Base-by-base conservation (phyloP, 2,797 vertebrate genomes). In the Parotocinclus haroldoi region DNA sequence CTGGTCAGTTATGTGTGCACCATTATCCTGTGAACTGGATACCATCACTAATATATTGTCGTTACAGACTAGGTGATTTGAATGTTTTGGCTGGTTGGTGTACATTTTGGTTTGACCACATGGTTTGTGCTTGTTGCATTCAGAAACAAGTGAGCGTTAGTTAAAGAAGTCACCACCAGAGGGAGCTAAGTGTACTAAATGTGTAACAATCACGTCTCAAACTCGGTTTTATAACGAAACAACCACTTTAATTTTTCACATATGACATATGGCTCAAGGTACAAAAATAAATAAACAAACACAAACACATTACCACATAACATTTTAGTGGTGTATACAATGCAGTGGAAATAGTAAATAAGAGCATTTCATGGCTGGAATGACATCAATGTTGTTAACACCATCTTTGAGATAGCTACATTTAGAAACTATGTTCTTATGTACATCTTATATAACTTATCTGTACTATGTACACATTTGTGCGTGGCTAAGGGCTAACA, bases 231-330 rank as follows among this genome's bases (percentile, higher is more conserved):
- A 71, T 36, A 66, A 50, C 14, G 4, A 14, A 14, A 77, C 50
- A 49, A 17, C 7, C 56, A 62, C 38, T 3, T 74, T 74, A 74
- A 72, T 9, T 36, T 66, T 63, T 63, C 14, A 72, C 61, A 72
- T 58, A 52, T 14, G 48, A 45, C 68, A 71, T 39, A 51, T 61
- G 57, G 57, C 69, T 61, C 36, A 10, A 63, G 44, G 40, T 73
- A 72, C 44, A 72, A 44, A 58, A 77, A 74, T 54, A 68, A 66
- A 65, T 68, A 19, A 48, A 69, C 14, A 56, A 39, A 66, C 60
- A 69, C 14, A 56, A 39, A 66, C 60, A 40, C 53, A 51, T n/a
- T 17, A 10, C 19, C 38, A 58, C 59, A 37, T 6, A 51, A 11
- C 52, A 68, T 42, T 40, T 49, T 40, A 39, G 13, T 54, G 40